Percentiles rank a stretch among this genome's conserved stretches.
phyloP scores from a whole-genome alignment of 2,797 vertebrate species.

The Ara ararauna region DNA sequence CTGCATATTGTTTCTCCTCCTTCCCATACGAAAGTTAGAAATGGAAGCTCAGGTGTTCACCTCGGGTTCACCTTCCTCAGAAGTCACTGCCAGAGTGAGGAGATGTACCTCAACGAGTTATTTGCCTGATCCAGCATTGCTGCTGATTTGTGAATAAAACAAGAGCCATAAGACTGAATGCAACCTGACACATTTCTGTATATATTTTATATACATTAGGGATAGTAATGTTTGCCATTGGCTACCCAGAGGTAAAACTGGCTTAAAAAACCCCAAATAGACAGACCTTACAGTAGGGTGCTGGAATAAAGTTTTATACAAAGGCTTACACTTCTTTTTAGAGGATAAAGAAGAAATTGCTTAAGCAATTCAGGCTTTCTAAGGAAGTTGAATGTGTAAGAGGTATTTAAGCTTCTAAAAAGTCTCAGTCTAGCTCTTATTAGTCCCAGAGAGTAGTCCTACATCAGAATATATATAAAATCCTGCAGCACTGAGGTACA shows the following conservation, averaged over 20 bases:
- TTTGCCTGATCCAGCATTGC: neutral
- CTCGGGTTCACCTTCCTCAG: conserved; percentile 46
- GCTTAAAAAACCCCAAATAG: neutral
- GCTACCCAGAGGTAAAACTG: neutral
- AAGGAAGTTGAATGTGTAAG: neutral
- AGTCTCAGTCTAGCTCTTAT: neutral
- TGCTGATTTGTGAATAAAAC: neutral
- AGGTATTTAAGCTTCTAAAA: neutral
- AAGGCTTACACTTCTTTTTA: neutral
- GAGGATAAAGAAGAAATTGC: neutral
- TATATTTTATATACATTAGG: neutral
- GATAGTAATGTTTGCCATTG: neutral
- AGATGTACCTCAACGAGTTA: neutral
- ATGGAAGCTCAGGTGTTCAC: conserved; percentile 37
- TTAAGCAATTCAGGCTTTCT: neutral
- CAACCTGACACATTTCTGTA: neutral
- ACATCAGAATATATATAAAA: neutral
- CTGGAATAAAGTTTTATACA: neutral
- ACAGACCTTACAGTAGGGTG: neutral
- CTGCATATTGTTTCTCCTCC: conserved; percentile 45
- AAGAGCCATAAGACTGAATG: neutral
- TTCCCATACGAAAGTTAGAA: neutral
- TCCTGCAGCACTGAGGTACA: neutral
- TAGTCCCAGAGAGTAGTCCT: neutral
- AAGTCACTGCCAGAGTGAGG: neutral